Base-by-base conservation (phyloP, 2,888 invertebrate species). In the Itoplectis maculator region DNA sequence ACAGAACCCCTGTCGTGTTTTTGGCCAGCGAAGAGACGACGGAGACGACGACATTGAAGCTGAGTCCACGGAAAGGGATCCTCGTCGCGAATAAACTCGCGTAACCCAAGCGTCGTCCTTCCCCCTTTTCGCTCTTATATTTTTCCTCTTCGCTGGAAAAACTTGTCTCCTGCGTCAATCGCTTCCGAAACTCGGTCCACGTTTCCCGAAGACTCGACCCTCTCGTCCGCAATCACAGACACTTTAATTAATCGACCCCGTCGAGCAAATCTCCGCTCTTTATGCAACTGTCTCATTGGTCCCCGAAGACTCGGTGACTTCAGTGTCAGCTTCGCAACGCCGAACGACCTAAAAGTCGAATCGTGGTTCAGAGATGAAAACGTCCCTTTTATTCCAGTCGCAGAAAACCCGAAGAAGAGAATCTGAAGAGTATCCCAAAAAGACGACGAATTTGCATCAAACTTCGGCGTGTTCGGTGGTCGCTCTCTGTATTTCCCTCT, bases 211-310 rank as follows among this genome's bases (percentile, higher is more conserved):
- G 29, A 3, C 37, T 15, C 23, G 61, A 37, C 61, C 15, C 15
- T 18, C 37, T 4, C 59, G 37, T 68, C 59, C 29, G 75, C 37
- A 68, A 76, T 68, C 66, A 65, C 56, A 68, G 63, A 42, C 35
- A 35, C 56, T 45, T n/a, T 66, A 75, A 66, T 68, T 68, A 76
- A 76, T 76, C 56, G 66, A 76, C 56, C 66, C n/a, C n/a, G 66
- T 76, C 59, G 59, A 76, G 56, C 59, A 68, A 76, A 68, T n/a
- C 66, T 59, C 68, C 68, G 35, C 18, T 18, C 65, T 29, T n/a
- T n/a, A n/a, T n/a, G n/a, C 42, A 59, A 68, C 18, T 66, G 29
- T 54, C 45, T 56, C 35, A 54, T 23, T 35, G 18, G n/a, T 13
- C 23, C 54, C 6, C 11, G 54, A 20, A 23, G 13, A 13, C 20